Percentiles rank a stretch among this genome's conserved stretches.
Conservation (phyloP, 2,888 invertebrate species). For the Eledona agricola region DNA sequence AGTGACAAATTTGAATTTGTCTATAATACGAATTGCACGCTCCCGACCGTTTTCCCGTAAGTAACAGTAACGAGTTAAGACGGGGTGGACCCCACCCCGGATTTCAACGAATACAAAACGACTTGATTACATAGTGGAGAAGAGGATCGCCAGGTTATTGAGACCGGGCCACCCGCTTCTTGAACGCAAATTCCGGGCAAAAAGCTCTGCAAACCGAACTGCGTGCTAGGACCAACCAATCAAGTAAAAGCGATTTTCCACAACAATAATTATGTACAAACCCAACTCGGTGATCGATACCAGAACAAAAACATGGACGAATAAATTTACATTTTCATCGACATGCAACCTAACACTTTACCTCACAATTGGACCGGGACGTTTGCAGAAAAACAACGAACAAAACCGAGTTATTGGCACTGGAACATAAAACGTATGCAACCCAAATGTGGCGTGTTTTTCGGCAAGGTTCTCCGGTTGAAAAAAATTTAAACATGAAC, state of each 20-base stretch:
- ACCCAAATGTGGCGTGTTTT: too few relatives aligned
- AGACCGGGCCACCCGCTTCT: background rate
- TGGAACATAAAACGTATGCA: too few relatives aligned
- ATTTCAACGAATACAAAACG: conserved; percentile 21
- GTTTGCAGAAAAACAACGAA: too few relatives aligned
- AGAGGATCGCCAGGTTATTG: background rate
- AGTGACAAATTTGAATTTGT: conserved; percentile 36
- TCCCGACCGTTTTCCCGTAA: conserved; percentile 49
- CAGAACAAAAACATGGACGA: conserved; percentile 25
- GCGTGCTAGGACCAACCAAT: conserved; percentile 17
- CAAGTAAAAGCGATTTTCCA: conserved; percentile 24
- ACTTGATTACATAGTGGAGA: conserved; percentile 8
- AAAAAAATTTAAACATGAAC: conserved; percentile 47
- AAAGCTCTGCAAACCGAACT: conserved; percentile 12
- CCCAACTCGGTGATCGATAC: conserved; percentile 22
- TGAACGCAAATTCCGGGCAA: too few relatives aligned
- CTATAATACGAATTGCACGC: conserved; percentile 50
- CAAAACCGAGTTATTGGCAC: too few relatives aligned
- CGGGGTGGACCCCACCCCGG: conserved; percentile 2
- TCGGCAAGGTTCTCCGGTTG: too few relatives aligned
- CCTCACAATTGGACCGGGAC: too few relatives aligned
- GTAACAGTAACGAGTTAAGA: conserved; percentile 21
- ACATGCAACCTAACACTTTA: conserved; percentile 34
- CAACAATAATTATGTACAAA: conserved; percentile 30
- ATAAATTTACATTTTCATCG: conserved; percentile 30